These are phyloP conservation scores for Phrynocephalus versicolor DNA, from an alignment of 2,113 vertebrate species.

Conservation along the genomic window DNA sequence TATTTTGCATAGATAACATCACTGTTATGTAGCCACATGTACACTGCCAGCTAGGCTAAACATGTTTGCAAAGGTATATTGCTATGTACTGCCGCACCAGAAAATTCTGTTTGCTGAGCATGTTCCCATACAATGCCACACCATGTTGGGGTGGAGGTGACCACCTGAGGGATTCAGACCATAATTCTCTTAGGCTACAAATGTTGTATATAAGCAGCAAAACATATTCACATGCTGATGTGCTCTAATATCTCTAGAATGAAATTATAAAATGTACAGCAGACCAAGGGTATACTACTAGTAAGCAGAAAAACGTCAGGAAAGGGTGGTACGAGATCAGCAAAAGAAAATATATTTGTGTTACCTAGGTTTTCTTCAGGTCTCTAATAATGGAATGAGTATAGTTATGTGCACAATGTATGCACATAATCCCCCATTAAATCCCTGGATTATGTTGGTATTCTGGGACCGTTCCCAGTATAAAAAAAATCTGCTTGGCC, in stretches of 20 bases:
- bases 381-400: no score
- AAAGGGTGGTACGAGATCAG: no score
- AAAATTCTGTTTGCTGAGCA: neutral
- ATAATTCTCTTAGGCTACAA: no score
- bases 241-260: neutral
- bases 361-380: no score
- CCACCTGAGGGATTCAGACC: no score
- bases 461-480: no score
- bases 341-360: neutral
- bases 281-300: neutral
- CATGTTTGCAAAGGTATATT: neutral
- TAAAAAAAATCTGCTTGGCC: neutral
- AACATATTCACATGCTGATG: neutral
- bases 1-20: neutral
- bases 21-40: neutral
- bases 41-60: neutral
- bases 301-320: neutral
- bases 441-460: neutral
- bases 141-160: no score
- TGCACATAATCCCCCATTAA: neutral
- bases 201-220: neutral
- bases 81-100: neutral
- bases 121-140: neutral
- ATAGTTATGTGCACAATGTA: no score
- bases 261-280: neutral